Percentiles rank a stretch among this genome's conserved stretches.
Evolutionary conservation across 1,140 invertebrate species (phyloP).

Genomic region (Ceratitis capitata): DNA sequence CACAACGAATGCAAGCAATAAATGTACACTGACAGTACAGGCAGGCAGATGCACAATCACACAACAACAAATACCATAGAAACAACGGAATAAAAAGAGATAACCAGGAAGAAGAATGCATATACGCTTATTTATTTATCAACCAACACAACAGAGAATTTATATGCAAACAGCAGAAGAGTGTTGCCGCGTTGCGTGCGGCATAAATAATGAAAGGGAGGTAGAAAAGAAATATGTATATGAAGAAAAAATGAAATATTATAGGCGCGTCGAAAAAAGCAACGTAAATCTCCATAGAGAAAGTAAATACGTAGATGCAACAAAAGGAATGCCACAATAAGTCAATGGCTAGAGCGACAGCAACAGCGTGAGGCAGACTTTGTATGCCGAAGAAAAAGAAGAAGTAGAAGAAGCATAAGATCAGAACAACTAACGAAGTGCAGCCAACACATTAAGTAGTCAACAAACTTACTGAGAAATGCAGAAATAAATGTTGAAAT

Average conservation of each 20-base stretch:
- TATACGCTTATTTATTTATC: not conserved
- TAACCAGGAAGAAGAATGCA: not conserved
- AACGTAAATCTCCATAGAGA: not conserved
- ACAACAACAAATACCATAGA: not conserved
- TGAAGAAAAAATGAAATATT: not conserved
- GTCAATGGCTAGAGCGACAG: not conserved
- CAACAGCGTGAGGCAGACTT: not conserved
- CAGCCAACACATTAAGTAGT: not conserved
- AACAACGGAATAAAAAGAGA: not conserved
- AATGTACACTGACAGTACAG: constrained; percentile 8
- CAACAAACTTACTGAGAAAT: not conserved
- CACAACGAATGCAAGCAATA: not conserved
- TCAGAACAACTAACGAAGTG: not conserved
- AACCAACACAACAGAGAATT: not conserved
- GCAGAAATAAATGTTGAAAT: not conserved
- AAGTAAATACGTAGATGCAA: not conserved
- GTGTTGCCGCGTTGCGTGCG: not conserved
- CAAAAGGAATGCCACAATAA: not conserved
- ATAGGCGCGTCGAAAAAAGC: not conserved
- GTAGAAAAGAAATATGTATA: not conserved
- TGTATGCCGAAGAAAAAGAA: too few species aligned
- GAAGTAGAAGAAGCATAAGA: too few species aligned
- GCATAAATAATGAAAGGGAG: not conserved
- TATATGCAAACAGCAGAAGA: not conserved
- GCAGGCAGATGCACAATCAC: not conserved